Conservation (phyloP, 2,113 vertebrate species). For the Erinaceus europaeus region DNA sequence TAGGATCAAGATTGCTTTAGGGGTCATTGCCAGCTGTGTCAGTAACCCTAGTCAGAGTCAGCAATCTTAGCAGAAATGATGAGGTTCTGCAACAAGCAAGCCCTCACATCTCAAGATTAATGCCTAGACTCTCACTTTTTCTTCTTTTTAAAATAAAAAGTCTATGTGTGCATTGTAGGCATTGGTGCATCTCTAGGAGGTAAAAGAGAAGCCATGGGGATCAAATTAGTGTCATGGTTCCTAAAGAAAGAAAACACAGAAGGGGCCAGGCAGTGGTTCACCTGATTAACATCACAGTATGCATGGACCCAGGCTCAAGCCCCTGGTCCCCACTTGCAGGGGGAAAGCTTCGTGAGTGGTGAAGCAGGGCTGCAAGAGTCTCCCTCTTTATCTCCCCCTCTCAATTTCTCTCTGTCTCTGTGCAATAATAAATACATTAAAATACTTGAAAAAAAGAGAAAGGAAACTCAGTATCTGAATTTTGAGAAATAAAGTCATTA, state of each 20-base stretch:
- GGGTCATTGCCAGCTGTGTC: not conserved
- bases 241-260: not conserved
- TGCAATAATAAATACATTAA: too few species aligned
- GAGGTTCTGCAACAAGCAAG: not conserved
- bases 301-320: too few species aligned
- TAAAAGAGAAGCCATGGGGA: not conserved
- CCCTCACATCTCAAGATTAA: not conserved
- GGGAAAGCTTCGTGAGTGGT: too few species aligned
- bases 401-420: too few species aligned
- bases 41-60: not conserved
- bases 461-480: not conserved
- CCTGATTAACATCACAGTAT: too few species aligned
- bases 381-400: too few species aligned
- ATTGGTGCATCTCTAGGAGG: not conserved
- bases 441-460: too few species aligned
- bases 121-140: not conserved
- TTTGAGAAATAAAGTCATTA: not conserved
- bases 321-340: too few species aligned
- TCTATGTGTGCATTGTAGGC: not conserved
- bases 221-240: not conserved
- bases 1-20: accelerated
- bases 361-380: too few species aligned
- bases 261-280: too few species aligned
- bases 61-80: not conserved
- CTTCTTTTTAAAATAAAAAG: not conserved